Evolutionary conservation across 1,140 invertebrate species (phyloP).

Genomic region (Gonioctena quinquepunctata): DNA sequence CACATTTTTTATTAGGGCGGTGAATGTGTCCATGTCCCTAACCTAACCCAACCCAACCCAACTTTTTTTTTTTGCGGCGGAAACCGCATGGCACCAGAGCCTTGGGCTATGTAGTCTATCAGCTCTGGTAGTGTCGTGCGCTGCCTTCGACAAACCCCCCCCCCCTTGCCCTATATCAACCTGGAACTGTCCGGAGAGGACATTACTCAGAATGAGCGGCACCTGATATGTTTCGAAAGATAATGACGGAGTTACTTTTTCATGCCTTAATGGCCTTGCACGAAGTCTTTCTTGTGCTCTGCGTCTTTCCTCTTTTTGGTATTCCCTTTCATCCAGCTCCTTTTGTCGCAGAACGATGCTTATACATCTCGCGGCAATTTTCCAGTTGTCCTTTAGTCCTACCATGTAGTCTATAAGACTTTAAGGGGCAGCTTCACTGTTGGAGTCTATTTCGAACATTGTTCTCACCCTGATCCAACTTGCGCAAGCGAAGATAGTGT

Average conservation of each 20-base stretch:
- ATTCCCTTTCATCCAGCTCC: neutral
- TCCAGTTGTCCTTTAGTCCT: neutral
- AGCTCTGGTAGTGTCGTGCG: neutral
- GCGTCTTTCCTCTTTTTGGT: neutral
- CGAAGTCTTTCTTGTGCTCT: neutral
- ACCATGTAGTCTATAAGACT: neutral
- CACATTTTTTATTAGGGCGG: no score
- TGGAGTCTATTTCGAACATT: neutral
- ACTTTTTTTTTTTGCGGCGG: neutral
- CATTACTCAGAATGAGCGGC: neutral
- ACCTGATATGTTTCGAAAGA: neutral
- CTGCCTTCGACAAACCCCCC: neutral
- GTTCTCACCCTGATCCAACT: slow-evolving; percentile 26
- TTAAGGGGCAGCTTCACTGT: neutral
- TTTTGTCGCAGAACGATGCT: neutral
- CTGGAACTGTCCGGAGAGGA: neutral
- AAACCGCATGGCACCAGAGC: no score
- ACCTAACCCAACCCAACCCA: neutral
- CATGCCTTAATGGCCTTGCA: no score
- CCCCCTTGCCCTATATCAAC: neutral
- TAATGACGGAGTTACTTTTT: no score
- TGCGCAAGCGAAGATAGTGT: neutral
- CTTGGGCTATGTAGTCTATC: no score
- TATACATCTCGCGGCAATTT: neutral
- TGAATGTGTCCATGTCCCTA: no score